phyloP scores from a whole-genome alignment of 1,140 invertebrate species.

The Drosophila bifasciata region DNA sequence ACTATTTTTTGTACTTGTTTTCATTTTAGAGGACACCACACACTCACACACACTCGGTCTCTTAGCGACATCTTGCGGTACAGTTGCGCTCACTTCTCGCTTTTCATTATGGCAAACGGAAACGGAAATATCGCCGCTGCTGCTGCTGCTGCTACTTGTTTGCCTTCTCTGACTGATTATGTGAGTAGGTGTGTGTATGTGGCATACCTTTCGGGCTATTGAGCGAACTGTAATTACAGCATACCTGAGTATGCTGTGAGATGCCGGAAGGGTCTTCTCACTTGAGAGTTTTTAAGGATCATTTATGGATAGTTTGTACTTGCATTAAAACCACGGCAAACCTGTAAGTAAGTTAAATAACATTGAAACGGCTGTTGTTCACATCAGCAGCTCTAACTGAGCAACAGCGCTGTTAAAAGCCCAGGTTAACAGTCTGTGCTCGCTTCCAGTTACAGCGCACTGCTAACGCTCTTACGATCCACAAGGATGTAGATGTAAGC shows the following conservation, averaged over 20 bases:
- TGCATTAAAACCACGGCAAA: background rate
- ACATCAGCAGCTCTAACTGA: too few species aligned
- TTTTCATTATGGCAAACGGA: slow-evolving; percentile 23
- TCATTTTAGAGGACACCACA: slow-evolving; percentile 13
- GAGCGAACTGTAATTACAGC: background rate
- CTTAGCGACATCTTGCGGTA: background rate
- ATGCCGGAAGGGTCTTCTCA: too few species aligned
- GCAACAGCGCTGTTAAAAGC: too few species aligned
- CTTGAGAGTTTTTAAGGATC: too few species aligned
- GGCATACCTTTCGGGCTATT: background rate
- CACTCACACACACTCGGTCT: background rate
- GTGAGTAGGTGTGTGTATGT: background rate
- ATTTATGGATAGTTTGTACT: too few species aligned
- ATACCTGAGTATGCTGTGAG: too few species aligned
- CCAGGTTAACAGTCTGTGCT: too few species aligned
- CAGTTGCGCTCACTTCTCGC: background rate
- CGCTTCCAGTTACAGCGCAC: too few species aligned
- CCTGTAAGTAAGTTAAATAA: slow-evolving; percentile 3
- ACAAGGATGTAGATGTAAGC: too few species aligned
- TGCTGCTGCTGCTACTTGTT: slow-evolving; percentile 9
- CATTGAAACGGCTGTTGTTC: background rate
- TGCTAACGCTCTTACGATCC: too few species aligned
- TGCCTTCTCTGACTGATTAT: background rate
- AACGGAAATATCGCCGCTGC: slow-evolving; percentile 30
- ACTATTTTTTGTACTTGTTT: slow-evolving; percentile 18